Percentiles rank a stretch among this genome's conserved stretches.
phyloP scores from a whole-genome alignment of 92 coral and sea anemone species.

The Hydrozoanthus gracilis region DNA sequence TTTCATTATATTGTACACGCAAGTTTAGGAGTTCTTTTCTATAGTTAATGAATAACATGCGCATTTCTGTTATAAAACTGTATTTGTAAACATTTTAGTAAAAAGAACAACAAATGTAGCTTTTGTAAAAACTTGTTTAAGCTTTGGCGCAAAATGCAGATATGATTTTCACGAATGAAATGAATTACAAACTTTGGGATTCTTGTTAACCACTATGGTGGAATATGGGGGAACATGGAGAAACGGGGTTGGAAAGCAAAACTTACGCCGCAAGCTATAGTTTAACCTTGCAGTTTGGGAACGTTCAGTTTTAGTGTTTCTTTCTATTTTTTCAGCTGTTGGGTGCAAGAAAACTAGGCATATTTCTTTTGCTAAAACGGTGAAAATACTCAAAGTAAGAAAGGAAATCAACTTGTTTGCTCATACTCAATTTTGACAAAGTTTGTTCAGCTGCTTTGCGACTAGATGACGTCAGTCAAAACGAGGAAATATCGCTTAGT shows the following conservation, averaged over 20 bases:
- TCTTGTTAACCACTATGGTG: no score
- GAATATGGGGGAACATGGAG: no score
- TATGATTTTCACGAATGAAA: no score
- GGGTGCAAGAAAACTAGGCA: not conserved
- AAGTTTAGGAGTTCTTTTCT: not conserved
- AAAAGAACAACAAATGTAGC: not conserved
- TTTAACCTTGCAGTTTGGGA: no score
- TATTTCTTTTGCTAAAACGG: not conserved
- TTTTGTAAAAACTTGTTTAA: not conserved
- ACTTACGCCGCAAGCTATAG: no score
- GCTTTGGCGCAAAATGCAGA: no score
- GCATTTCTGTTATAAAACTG: not conserved
- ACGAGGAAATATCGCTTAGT: not conserved
- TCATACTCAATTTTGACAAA: not conserved
- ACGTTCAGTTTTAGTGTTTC: not conserved
- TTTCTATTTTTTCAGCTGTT: not conserved
- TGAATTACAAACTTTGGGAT: no score
- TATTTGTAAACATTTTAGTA: not conserved
- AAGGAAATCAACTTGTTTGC: not conserved
- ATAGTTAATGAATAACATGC: not conserved
- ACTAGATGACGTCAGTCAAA: not conserved
- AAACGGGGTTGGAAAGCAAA: no score
- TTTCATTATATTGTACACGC: not conserved
- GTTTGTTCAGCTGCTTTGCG: slow-evolving; percentile 9
- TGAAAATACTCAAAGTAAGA: not conserved